phyloP scores from a whole-genome alignment of 2,797 vertebrate species.

The Neoniphon sammara region DNA sequence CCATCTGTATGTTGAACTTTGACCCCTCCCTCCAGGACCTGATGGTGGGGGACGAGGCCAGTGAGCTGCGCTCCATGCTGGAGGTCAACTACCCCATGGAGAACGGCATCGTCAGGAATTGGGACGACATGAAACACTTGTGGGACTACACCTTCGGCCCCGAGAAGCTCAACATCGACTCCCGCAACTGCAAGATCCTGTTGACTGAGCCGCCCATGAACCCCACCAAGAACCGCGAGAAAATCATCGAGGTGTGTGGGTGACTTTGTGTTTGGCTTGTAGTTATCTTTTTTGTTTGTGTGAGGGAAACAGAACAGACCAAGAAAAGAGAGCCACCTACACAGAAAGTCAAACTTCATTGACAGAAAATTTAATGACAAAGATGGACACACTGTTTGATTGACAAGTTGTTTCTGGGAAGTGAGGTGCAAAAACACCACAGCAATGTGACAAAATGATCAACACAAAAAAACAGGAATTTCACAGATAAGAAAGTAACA shows the following conservation, averaged over 20 bases:
- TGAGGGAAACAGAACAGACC: too few relatives aligned
- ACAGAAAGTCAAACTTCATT: too few relatives aligned
- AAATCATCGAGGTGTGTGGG: conserved; percentile 79
- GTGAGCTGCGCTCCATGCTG: conserved; percentile 87
- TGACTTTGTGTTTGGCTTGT: background rate
- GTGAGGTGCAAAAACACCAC: too few relatives aligned
- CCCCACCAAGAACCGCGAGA: conserved; percentile 87
- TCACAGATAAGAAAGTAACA: too few relatives aligned
- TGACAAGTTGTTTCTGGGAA: too few relatives aligned
- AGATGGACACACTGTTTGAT: too few relatives aligned
- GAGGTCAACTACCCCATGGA: conserved; percentile 90
- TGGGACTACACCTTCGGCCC: conserved; percentile 90
- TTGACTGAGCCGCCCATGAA: conserved; percentile 89
- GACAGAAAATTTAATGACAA: too few relatives aligned
- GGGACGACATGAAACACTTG: conserved; percentile 89
- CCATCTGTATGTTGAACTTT: conserved; percentile 18
- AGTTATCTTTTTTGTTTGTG: too few relatives aligned
- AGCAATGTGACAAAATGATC: too few relatives aligned
- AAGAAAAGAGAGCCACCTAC: too few relatives aligned
- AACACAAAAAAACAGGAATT: too few relatives aligned
- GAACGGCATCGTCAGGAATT: conserved; percentile 87
- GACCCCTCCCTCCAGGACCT: conserved; percentile 77
- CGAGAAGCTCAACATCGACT: conserved; percentile 84
- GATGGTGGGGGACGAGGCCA: conserved; percentile 89
- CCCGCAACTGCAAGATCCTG: conserved; percentile 86